A percentile compares a stretch with the other conserved stretches of the same genome.
Conservation (phyloP, 2,113 vertebrate genomes). For the Lonchura striata region DNA sequence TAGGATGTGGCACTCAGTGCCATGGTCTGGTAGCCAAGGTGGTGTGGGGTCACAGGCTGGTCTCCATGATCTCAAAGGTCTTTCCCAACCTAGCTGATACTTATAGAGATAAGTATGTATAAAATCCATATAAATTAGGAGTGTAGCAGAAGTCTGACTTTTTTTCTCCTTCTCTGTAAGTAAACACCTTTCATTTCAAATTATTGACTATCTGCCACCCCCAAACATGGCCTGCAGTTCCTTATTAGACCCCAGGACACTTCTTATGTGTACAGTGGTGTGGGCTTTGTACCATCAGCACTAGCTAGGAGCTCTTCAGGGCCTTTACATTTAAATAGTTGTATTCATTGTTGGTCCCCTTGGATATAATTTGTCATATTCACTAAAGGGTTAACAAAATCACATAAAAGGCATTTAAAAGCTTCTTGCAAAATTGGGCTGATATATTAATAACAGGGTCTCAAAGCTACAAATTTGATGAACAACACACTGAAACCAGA, state of each 20-base stretch:
- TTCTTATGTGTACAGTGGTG: neutral
- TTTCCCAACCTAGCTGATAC: neutral
- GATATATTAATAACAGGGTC: neutral
- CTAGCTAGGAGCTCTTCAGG: neutral
- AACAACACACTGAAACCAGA: neutral
- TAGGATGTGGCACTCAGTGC: neutral
- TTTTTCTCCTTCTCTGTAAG: neutral
- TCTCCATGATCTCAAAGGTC: neutral
- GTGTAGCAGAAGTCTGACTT: neutral
- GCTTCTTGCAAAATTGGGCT: neutral
- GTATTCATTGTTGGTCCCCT: neutral
- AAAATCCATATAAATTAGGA: neutral
- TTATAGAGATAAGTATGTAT: fast-evolving
- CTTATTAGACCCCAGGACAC: neutral
- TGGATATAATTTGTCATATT: neutral
- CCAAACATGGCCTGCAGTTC: neutral
- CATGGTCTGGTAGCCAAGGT: neutral
- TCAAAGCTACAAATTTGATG: neutral
- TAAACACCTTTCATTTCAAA: neutral
- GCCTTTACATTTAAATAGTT: neutral
- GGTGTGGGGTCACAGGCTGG: neutral
- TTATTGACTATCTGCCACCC: fast-evolving
- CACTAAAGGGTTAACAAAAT: neutral
- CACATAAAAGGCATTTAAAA: neutral
- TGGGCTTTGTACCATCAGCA: neutral